Evolutionary conservation across 2,113 vertebrate species (phyloP), one percentile per base, ranked within the genome.

Genomic region (Fukomys damarensis): DNA sequence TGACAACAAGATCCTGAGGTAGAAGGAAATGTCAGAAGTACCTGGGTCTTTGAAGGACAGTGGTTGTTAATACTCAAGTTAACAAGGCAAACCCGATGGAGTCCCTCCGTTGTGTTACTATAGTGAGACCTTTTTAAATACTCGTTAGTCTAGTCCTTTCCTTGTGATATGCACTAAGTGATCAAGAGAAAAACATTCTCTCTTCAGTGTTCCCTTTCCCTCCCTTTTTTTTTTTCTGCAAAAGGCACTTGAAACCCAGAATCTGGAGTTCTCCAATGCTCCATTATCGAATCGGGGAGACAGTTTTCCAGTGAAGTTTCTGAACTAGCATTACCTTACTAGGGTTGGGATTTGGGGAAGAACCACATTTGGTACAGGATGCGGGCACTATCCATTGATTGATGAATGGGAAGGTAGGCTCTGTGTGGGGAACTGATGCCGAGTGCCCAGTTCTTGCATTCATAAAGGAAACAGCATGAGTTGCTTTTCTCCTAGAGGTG

Each of bases 351-450:
- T 66, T 82, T 94, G 41, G 38, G 28, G 10, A 41, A 86, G 26
- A 24, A 68, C 14, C 11, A 3, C 30, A 6, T 59, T 77, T 49
- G 24, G 3, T 14, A 20, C 20, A 92, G 16, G 24, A 68, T 5
- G 52, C 5, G 61, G 38, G 77, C 0, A 24, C 5, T 24, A 19
- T 52, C 46, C 41, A 58, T 0, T 8, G 8, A 58, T 3, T 58
- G 70, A 30, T 14, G 1, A 7, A 28, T 30, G 7, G 3, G 1
- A 3, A 87, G 5, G 43, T 32, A 2, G 5, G 3, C 0, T 1
- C 52, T 54, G 2, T 14, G 1, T 16, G 30, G 38, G 17, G 38
- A 22, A 41, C 38, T 13, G 12, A 5, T 30, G 46, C 11, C 5
- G 54, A 20, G 7, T 77, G 58, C 7, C 10, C 28, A 83, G 11